Evolutionary conservation across 2,113 vertebrate species (phyloP).

Genomic region (Nestor notabilis): DNA sequence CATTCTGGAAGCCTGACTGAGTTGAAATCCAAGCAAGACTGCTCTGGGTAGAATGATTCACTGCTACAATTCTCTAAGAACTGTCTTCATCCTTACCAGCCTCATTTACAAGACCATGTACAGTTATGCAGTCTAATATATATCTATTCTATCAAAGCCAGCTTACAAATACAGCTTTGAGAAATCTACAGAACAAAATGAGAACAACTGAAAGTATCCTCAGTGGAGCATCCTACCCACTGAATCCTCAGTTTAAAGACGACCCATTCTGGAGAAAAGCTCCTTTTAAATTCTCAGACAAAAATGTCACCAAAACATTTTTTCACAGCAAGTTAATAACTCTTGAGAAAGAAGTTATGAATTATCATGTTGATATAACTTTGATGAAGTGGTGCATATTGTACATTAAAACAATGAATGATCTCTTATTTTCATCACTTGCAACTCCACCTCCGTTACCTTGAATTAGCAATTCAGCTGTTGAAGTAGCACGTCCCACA

Average conservation of each 20-base stretch:
- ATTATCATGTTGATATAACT: not conserved
- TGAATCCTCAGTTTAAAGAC: not conserved
- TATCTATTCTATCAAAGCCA: not conserved
- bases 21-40: not conserved
- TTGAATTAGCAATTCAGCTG: slow-evolving; percentile 93
- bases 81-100: not conserved
- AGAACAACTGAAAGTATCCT: not conserved
- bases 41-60: not conserved
- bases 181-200: not conserved
- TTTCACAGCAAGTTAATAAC: not conserved
- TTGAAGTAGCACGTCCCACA: slow-evolving; percentile 95
- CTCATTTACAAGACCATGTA: not conserved
- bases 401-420: not conserved
- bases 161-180: not conserved
- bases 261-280: not conserved
- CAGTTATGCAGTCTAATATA: not conserved
- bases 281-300: not conserved
- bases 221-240: not conserved
- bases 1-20: not conserved
- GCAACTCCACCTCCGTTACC: slow-evolving; percentile 67
- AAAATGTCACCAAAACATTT: not conserved
- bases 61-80: not conserved
- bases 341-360: not conserved
- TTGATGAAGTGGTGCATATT: not conserved
- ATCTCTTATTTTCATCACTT: not conserved